Conservation (phyloP, 2,888 invertebrate genomes). For the Raillietiella orientalis region DNA sequence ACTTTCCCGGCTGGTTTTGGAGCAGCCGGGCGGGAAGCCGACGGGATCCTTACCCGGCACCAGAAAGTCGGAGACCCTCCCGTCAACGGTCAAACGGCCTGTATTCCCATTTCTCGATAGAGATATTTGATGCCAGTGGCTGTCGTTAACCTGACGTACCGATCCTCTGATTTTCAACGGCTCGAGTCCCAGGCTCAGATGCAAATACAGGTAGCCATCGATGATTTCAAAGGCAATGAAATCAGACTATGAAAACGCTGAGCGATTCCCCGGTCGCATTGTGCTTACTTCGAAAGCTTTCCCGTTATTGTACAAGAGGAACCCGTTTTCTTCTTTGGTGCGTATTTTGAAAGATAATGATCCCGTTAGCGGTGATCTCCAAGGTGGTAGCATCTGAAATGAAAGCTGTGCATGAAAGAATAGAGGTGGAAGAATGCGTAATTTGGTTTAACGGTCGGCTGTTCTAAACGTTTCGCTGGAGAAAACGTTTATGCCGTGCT, state of each 20-base stretch:
- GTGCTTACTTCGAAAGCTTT: constrained; percentile 3
- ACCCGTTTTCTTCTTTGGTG: constrained; percentile 75
- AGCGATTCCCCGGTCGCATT: constrained; percentile 5
- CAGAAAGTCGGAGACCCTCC: constrained; percentile 53
- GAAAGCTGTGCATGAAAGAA: too few relatives aligned
- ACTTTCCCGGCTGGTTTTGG: not conserved
- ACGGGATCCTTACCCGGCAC: constrained; percentile 27
- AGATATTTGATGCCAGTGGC: constrained; percentile 66
- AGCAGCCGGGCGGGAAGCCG: not conserved
- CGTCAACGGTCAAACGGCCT: constrained; percentile 62
- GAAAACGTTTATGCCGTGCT: too few relatives aligned
- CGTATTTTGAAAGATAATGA: constrained; percentile 77
- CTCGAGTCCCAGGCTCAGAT: constrained; percentile 69
- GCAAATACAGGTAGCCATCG: constrained; percentile 70
- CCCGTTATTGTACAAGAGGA: constrained; percentile 69
- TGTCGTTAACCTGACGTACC: constrained; percentile 40
- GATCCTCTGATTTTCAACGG: constrained; percentile 55
- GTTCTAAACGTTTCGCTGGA: too few relatives aligned
- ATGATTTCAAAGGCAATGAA: constrained; percentile 77
- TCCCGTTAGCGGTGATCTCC: constrained; percentile 60
- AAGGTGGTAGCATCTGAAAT: constrained; percentile 44
- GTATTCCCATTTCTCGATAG: constrained; percentile 47
- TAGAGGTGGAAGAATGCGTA: too few relatives aligned
- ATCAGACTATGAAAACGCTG: constrained; percentile 27
- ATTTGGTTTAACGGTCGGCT: too few relatives aligned